Conservation (phyloP, 1,140 invertebrate genomes). For the Micrasema minimum region DNA sequence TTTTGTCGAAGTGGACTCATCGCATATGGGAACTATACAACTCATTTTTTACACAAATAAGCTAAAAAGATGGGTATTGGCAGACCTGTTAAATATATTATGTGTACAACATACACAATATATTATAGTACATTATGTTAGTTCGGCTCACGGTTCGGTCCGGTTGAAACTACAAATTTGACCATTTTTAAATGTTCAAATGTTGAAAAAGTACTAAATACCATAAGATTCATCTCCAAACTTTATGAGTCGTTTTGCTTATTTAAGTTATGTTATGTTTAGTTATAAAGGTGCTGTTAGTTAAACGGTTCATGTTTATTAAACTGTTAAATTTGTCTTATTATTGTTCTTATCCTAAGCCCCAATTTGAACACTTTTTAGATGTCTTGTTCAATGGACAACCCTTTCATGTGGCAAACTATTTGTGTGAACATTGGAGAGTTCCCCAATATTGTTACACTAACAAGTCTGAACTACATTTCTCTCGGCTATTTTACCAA, state of each 20-base stretch:
- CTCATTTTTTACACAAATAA: too few relatives aligned
- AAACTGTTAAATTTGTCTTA: background rate
- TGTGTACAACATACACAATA: too few relatives aligned
- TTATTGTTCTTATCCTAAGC: background rate
- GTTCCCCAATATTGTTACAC: slow-evolving; percentile 62
- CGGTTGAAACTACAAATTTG: too few relatives aligned
- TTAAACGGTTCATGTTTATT: background rate
- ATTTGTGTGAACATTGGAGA: slow-evolving; percentile 67
- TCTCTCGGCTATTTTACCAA: slow-evolving; percentile 53
- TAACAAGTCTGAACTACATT: slow-evolving; percentile 55
- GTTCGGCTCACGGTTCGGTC: too few relatives aligned
- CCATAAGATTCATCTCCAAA: background rate
- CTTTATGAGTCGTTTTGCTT: background rate
- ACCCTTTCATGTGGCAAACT: slow-evolving; percentile 63
- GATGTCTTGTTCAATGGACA: slow-evolving; percentile 65
- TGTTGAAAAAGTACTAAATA: background rate
- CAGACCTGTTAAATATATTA: too few relatives aligned
- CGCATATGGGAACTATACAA: too few relatives aligned
- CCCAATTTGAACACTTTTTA: slow-evolving; percentile 52
- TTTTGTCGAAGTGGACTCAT: too few relatives aligned
- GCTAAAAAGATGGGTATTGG: too few relatives aligned
- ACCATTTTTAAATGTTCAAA: too few relatives aligned
- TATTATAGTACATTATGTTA: too few relatives aligned
- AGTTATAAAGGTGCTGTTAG: background rate
- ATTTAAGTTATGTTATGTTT: background rate